phyloP scores from a whole-genome alignment of 2,113 vertebrate species.

The Pterocles orientalis region DNA sequence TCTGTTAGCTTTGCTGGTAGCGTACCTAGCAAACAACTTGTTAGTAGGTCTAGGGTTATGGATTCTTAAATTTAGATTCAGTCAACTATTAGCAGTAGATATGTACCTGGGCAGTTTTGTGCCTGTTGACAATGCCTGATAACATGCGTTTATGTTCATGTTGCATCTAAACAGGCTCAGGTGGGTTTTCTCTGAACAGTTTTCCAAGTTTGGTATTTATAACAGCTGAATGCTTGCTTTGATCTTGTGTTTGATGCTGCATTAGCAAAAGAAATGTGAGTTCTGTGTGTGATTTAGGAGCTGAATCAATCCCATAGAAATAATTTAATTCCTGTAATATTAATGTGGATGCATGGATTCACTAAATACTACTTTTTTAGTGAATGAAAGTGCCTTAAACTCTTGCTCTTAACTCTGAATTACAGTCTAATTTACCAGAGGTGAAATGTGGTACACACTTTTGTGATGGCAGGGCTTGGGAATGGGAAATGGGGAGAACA shows the following conservation, averaged over 20 bases:
- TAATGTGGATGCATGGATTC: neutral
- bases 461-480: neutral
- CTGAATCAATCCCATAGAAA: neutral
- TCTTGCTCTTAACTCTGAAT: neutral
- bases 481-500: neutral
- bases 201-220: neutral
- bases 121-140: neutral
- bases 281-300: neutral
- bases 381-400: neutral
- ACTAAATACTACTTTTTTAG: neutral
- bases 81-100: neutral
- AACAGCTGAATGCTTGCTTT: neutral
- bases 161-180: neutral
- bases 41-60: neutral
- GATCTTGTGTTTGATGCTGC: neutral
- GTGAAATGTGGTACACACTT: neutral
- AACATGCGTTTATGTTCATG: fast-evolving
- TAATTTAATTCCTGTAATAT: neutral
- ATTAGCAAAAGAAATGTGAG: neutral
- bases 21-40: neutral
- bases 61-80: neutral
- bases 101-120: neutral
- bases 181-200: neutral
- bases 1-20: neutral
- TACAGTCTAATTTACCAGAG: neutral